These are phyloP conservation scores for Ernsta delagoae DNA, from an alignment of 2,888 invertebrate genomes.

Conservation along the genomic window DNA sequence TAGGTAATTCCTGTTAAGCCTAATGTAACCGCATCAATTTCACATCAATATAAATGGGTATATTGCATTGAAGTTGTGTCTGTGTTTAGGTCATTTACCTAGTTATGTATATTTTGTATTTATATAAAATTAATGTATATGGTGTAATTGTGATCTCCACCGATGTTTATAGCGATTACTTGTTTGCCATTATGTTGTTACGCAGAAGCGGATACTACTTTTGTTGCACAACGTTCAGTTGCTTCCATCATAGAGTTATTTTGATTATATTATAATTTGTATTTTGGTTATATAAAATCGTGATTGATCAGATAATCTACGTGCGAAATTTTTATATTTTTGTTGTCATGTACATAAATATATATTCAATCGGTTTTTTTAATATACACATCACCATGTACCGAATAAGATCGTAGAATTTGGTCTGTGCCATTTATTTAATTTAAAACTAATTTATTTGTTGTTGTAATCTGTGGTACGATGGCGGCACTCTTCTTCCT, in stretches of 20 bases:
- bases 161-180: slow-evolving; percentile 79
- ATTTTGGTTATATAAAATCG: slow-evolving; percentile 65
- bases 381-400: slow-evolving; percentile 73
- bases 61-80: slow-evolving; percentile 81
- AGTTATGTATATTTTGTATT: slow-evolving; percentile 81
- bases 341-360: slow-evolving; percentile 59
- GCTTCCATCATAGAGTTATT: slow-evolving; percentile 80
- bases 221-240: slow-evolving; percentile 70
- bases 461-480: slow-evolving; percentile 61
- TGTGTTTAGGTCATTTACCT: slow-evolving; percentile 76
- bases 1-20: slow-evolving; percentile 66
- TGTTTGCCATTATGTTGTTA: slow-evolving; percentile 82
- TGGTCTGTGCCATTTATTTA: slow-evolving; percentile 83
- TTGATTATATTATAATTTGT: slow-evolving; percentile 66
- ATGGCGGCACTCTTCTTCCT: slow-evolving; percentile 65
- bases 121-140: slow-evolving; percentile 74
- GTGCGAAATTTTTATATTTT: slow-evolving; percentile 64
- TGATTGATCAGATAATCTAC: slow-evolving; percentile 63
- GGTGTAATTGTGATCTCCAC: slow-evolving; percentile 85
- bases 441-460: slow-evolving; percentile 76
- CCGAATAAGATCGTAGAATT: slow-evolving; percentile 70
- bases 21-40: slow-evolving; percentile 76
- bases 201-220: slow-evolving; percentile 62
- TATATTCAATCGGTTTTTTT: slow-evolving; percentile 62
- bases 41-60: slow-evolving; percentile 78